Evolutionary conservation across 1,140 invertebrate species (phyloP).

Genomic region (Aphis craccivora): DNA sequence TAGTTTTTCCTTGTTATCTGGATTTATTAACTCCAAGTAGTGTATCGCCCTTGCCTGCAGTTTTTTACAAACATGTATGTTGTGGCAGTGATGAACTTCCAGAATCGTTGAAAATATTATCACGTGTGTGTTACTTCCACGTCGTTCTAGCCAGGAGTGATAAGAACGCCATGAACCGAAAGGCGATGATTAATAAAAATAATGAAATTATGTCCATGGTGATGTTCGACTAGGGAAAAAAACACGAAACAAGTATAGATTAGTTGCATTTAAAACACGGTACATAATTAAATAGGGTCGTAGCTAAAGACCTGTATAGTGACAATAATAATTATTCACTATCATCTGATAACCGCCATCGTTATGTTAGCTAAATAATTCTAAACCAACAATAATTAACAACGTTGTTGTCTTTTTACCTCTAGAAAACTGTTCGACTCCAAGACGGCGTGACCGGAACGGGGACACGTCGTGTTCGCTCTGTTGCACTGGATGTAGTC

Average conservation of each 20-base stretch:
- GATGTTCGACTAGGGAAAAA: constrained; percentile 72
- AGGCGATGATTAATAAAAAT: constrained; percentile 75
- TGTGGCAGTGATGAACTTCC: not conserved
- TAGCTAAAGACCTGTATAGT: not conserved
- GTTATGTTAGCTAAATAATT: not conserved
- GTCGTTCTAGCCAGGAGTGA: constrained; percentile 60
- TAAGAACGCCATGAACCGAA: constrained; percentile 77
- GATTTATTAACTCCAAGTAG: not conserved
- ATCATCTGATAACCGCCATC: too few relatives aligned
- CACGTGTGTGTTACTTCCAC: constrained; percentile 46
- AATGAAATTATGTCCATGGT: constrained; percentile 75
- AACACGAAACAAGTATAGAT: not conserved
- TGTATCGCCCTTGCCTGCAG: not conserved
- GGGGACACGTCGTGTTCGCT: constrained; percentile 77
- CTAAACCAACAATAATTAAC: not conserved
- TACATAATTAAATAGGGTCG: not conserved
- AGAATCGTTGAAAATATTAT: not conserved
- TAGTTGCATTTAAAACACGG: not conserved
- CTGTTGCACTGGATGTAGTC: constrained; percentile 76
- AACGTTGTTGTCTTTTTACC: constrained; percentile 65
- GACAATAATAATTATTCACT: not conserved
- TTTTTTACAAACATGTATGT: not conserved
- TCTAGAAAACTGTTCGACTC: constrained; percentile 80
- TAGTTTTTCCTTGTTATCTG: not conserved
- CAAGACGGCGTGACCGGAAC: constrained; percentile 78